phyloP scores from a whole-genome alignment of 2,113 vertebrate genomes.

The Leptodactylus fuscus region DNA sequence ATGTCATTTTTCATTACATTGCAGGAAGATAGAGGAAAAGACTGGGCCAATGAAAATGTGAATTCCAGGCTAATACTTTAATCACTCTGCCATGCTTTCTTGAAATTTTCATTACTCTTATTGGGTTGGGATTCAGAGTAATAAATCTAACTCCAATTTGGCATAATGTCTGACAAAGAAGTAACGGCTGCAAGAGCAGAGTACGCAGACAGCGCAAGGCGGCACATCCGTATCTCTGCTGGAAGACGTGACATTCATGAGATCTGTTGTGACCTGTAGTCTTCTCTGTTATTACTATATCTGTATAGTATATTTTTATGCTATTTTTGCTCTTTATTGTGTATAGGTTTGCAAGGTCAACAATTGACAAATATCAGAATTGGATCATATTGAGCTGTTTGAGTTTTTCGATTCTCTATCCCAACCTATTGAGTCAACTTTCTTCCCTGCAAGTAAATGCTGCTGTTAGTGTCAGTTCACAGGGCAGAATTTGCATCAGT shows the following conservation, averaged over 20 bases:
- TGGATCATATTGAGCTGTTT: background rate
- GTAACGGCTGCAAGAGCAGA: slow-evolving; percentile 10
- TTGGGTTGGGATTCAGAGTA: slow-evolving; percentile 42
- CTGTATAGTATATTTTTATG: no score
- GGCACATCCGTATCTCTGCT: slow-evolving; percentile 7
- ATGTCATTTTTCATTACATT: slow-evolving; percentile 25
- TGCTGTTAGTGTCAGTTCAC: no score
- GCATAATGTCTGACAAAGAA: slow-evolving; percentile 35
- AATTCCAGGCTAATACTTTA: slow-evolving; percentile 33
- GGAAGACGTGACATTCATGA: no score
- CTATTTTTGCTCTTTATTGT: no score
- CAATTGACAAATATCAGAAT: background rate
- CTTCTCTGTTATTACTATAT: no score
- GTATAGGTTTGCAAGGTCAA: background rate
- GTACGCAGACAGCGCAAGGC: background rate
- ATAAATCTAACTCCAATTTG: slow-evolving; percentile 55
- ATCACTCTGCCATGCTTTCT: slow-evolving; percentile 37
- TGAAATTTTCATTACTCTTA: slow-evolving; percentile 41
- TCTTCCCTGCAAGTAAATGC: no score
- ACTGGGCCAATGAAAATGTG: slow-evolving; percentile 32
- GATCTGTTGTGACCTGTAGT: no score
- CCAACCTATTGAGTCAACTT: no score
- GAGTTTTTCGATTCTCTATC: no score
- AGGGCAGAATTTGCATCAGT: no score
- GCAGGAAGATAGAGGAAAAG: slow-evolving; percentile 5